Base-by-base conservation (phyloP, 2,888 invertebrate species). In the Lampropteryx suffumata region DNA sequence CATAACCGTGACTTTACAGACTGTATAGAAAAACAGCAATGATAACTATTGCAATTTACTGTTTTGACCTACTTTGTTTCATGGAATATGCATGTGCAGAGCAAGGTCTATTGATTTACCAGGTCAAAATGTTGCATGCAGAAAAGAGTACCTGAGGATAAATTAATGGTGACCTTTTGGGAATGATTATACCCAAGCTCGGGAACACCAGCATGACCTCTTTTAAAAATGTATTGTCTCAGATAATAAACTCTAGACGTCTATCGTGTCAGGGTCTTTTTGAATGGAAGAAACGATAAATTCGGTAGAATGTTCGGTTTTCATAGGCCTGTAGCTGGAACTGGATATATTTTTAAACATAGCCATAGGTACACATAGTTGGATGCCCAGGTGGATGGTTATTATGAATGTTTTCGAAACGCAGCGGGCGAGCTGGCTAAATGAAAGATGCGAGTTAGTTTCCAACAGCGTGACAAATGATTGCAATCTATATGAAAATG, bases 61-160 rank as follows among this genome's bases (percentile, higher is more conserved):
- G 26, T 30, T 34, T 27, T 17, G 44, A 40, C 48, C 52, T 44
- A 53, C 39, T 48, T 48, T 21, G 29, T 12, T 52, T 43, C 52
- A 34, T 14, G 35, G 52, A 30, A 48, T n/a, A 39, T 51, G 46
- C 45, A 41, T 45, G 35, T 45, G 45, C 21, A 28, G 21, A 27
- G 27, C 52, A 52, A 52, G 47, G 47, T 35, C 43, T 44, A 37
- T 35, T 26, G 42, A 40, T 30, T 47, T 43, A 44, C 35, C 46
- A 48, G 43, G 32, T 47, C 39, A 39, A 34, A 39, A 47, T 52
- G 17, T 33, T 41, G 47, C 47, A 51, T 40, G 41, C 21, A 10
- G 11, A 21, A 26, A 45, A 11, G 33, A 30, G 29, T 37, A 39
- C 37, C 28, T 34, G 21, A 44, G 13, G 9, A n/a, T 26, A n/a